Evolutionary conservation across 2,797 vertebrate genomes (phyloP).

Genomic region (Capromys pilorides): DNA sequence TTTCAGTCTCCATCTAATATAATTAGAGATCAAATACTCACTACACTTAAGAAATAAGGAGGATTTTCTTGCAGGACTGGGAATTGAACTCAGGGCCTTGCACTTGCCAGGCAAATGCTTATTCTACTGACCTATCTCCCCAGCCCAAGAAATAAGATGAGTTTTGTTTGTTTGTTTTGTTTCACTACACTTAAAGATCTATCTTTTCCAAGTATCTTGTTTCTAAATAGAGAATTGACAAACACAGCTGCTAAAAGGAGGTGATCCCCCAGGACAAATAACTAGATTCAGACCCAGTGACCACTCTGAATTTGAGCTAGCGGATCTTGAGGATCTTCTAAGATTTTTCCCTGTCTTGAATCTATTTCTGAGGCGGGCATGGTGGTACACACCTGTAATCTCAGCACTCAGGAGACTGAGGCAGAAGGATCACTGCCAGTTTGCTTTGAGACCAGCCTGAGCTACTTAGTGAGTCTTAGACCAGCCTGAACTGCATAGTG

Average conservation of each 20-base stretch:
- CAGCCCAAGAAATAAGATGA: no score
- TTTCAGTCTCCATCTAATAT: neutral
- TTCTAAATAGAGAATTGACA: neutral
- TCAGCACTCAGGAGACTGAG: neutral
- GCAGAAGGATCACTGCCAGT: neutral
- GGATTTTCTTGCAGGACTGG: no score
- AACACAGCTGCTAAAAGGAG: neutral
- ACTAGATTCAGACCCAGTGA: no score
- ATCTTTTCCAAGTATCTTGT: neutral
- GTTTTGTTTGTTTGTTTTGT: no score
- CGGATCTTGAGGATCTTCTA: neutral
- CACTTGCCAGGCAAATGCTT: no score
- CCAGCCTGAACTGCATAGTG: neutral
- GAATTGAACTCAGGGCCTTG: no score
- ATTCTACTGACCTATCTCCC: no score
- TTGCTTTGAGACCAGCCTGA: neutral
- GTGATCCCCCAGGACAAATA: neutral
- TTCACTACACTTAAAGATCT: neutral
- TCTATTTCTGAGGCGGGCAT: neutral
- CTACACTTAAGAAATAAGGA: neutral
- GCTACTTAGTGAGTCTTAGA: neutral
- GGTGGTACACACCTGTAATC: neutral
- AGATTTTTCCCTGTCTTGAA: neutral
- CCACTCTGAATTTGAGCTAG: neutral
- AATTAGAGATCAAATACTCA: neutral